Evolutionary conservation across 2,888 invertebrate genomes (phyloP), one percentile per base, ranked within the genome.

Genomic region (Cryptus viduatorius): DNA sequence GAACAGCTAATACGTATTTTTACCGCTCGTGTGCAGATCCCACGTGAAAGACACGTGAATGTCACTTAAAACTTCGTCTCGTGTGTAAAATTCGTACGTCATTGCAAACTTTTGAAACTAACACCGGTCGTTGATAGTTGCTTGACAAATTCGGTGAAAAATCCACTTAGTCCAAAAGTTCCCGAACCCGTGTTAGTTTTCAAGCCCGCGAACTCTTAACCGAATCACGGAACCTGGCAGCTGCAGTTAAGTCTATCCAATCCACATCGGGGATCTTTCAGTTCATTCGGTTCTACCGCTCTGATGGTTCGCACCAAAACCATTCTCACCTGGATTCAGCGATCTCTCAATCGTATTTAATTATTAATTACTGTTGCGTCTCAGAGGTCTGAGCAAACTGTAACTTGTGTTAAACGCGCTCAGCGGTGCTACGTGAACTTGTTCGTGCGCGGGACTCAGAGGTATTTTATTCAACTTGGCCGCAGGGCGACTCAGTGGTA

Each of bases 91-190:
- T 42, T 16, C 42, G 42, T 65, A 42, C 37, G 37, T 65, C 37
- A 10, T 42, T 42, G 42, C 37, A 16, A 37, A 16, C 16, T 64
- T 64, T 42, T 19, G 37, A 42, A 64, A 37, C 64, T 7, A 24
- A 24, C 53, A 3, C 59, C 42, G 7, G 42, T 37, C 16, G 64
- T 65, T 42, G 64, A 24, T 16, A 42, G 37, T 42, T 16, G 64
- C 64, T 65, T 10, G 42, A 65, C 42, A 16, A 65, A 65, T 65
- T 31, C 59, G 10, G 56, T 31, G 44, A 75, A 79, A 44, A 72
- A 72, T 65, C 50, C 59, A 72, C 65, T 79, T 44, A 31, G 65
- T 16, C 8, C 29, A 29, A 73, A 67, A 80, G 73, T 73, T 80
- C 4, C 46, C 59, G 42, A 31, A 37, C 44, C 12, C 24, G 44